Conservation (phyloP, 2,888 invertebrate species). For the Caenorhabditis doughertyi region DNA sequence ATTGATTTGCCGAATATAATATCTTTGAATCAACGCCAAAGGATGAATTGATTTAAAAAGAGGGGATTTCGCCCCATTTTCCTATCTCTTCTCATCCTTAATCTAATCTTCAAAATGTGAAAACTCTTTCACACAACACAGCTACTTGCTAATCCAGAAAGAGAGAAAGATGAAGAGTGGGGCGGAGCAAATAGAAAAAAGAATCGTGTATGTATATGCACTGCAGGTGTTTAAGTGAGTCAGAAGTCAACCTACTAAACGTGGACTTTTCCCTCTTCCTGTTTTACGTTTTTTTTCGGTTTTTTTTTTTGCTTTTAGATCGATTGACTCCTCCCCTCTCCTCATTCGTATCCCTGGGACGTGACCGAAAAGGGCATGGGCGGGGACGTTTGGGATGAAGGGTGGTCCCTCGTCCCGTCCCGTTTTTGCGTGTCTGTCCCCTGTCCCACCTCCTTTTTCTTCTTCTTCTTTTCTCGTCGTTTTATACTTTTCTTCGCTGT, state of each 20-base stretch:
- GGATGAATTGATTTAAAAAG: constrained; percentile 18
- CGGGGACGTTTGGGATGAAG: constrained; percentile 14
- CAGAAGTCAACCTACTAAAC: constrained; percentile 45
- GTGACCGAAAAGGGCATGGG: constrained; percentile 54
- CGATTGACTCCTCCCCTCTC: constrained; percentile 13
- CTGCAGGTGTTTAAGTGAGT: constrained; percentile 55
- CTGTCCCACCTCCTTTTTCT: constrained; percentile 43
- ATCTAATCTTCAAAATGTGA: constrained; percentile 48
- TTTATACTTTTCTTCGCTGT: constrained; percentile 58
- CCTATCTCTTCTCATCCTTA: constrained; percentile 36
- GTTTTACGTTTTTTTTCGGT: constrained; percentile 11
- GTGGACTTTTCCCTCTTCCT: constrained; percentile 28
- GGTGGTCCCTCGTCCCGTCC: constrained; percentile 42
- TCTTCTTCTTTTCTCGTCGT: constrained; percentile 14
- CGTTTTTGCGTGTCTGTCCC: constrained; percentile 1
- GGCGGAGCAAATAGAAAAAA: constrained; percentile 1
- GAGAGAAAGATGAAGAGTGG: constrained; percentile 1
- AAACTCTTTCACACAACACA: constrained; percentile 42
- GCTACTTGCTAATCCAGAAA: constrained; percentile 40
- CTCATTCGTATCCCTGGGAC: constrained; percentile 49
- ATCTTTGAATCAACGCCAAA: constrained; percentile 16
- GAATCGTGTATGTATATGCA: constrained; percentile 20
- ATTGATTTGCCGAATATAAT: not conserved
- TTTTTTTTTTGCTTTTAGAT: constrained; percentile 25
- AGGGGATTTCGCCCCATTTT: constrained; percentile 5